Percentiles rank a stretch among this genome's conserved stretches.
Evolutionary conservation across 2,888 invertebrate genomes (phyloP).

Genomic region (Fragum sueziense): DNA sequence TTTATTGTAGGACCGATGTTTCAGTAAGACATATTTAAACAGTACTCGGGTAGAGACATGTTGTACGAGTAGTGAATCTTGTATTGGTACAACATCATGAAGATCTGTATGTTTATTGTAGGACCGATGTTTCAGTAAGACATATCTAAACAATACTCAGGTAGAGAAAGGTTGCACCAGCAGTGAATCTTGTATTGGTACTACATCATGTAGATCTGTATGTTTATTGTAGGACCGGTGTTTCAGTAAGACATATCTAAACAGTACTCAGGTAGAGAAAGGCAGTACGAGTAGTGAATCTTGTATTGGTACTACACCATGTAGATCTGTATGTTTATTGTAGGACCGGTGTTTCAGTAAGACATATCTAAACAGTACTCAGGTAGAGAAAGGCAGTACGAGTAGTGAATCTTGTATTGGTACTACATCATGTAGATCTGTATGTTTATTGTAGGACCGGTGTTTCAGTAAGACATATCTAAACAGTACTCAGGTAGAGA

Average conservation of each 20-base stretch:
- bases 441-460: too few species aligned
- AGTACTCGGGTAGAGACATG: too few species aligned
- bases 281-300: constrained; percentile 41
- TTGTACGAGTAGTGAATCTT: too few species aligned
- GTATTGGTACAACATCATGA: too few species aligned
- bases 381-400: constrained; percentile 49
- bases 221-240: constrained; percentile 55
- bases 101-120: too few species aligned
- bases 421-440: constrained; percentile 42
- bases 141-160: neutral
- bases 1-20: too few species aligned
- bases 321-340: too few species aligned
- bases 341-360: constrained; percentile 52
- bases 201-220: too few species aligned
- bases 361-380: neutral
- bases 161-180: too few species aligned
- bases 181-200: too few species aligned
- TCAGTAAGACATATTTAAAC: too few species aligned
- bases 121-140: neutral
- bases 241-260: constrained; percentile 28
- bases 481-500: constrained; percentile 25
- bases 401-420: constrained; percentile 38
- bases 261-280: constrained; percentile 32
- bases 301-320: constrained; percentile 39
- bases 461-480: constrained; percentile 38